A percentile compares a stretch with the other conserved stretches of the same genome.
Conservation (phyloP, 2,888 invertebrate species). For the Homarus gammarus region DNA sequence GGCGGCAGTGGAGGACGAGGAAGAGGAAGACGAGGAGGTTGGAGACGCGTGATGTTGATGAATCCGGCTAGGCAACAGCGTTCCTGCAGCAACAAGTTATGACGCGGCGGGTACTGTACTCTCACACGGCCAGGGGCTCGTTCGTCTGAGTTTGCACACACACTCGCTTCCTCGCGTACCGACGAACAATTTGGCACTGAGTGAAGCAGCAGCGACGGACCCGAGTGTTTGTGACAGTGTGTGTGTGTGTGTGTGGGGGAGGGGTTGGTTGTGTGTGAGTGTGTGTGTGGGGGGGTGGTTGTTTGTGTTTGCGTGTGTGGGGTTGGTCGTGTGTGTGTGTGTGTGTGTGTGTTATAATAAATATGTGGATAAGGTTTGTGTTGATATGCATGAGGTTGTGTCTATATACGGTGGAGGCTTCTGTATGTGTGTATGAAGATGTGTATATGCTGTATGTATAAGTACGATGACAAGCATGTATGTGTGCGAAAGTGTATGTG, state of each 20-base stretch:
- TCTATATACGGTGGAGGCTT: no score
- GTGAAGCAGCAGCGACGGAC: not conserved
- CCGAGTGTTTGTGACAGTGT: not conserved
- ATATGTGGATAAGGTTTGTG: no score
- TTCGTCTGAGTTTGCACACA: no score
- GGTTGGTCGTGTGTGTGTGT: not conserved
- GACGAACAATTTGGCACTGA: slow-evolving; percentile 9
- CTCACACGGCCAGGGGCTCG: no score
- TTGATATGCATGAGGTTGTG: no score
- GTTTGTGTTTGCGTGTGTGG: no score
- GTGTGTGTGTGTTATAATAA: no score
- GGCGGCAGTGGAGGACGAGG: not conserved
- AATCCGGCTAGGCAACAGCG: not conserved
- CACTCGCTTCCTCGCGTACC: not conserved
- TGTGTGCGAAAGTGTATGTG: slow-evolving; percentile 15
- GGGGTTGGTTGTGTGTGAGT: not conserved
- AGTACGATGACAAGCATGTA: no score
- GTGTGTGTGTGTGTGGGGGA: not conserved
- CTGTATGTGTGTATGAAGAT: not conserved
- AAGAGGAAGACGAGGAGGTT: not conserved
- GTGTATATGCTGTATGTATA: not conserved
- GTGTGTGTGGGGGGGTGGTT: not conserved
- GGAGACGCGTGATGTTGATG: not conserved
- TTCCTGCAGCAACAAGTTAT: not conserved
- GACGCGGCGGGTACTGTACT: not conserved